phyloP scores from a whole-genome alignment of 1,140 invertebrate genomes.

The Artemia franciscana region DNA sequence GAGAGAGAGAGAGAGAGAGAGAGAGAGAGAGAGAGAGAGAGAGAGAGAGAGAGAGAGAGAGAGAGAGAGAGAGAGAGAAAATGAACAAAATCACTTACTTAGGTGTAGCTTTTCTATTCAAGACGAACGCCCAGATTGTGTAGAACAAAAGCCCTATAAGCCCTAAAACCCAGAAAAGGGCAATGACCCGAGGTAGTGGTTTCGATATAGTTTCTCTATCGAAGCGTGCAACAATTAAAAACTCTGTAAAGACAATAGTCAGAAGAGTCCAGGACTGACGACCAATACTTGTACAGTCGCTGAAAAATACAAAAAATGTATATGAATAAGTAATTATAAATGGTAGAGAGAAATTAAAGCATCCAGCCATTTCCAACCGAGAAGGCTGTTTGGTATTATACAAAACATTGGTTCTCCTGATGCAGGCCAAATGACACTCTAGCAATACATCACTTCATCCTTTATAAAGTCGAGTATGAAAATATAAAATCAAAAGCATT shows the following conservation, averaged over 20 bases:
- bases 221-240: conserved; percentile 30
- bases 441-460: too few species aligned
- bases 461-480: too few species aligned
- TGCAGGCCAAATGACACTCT: too few species aligned
- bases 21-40: too few species aligned
- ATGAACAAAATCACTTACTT: conserved; percentile 8
- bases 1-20: too few species aligned
- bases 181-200: conserved; percentile 26
- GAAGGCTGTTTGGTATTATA: too few species aligned
- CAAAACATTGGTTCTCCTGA: too few species aligned
- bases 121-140: conserved; percentile 28
- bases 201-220: conserved; percentile 30
- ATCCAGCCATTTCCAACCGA: not conserved
- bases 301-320: conserved; percentile 15
- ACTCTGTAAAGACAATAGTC: conserved; percentile 31
- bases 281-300: conserved; percentile 30
- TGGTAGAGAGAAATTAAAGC: not conserved
- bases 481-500: too few species aligned
- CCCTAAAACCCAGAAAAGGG: conserved; percentile 24
- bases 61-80: too few species aligned
- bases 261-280: conserved; percentile 30
- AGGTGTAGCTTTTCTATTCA: conserved; percentile 5
- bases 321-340: not conserved
- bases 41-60: too few species aligned
- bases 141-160: conserved; percentile 20